Evolutionary conservation across 2,888 invertebrate genomes (phyloP), one percentile per base, ranked within the genome.

Genomic region (Eristalis intricaria): DNA sequence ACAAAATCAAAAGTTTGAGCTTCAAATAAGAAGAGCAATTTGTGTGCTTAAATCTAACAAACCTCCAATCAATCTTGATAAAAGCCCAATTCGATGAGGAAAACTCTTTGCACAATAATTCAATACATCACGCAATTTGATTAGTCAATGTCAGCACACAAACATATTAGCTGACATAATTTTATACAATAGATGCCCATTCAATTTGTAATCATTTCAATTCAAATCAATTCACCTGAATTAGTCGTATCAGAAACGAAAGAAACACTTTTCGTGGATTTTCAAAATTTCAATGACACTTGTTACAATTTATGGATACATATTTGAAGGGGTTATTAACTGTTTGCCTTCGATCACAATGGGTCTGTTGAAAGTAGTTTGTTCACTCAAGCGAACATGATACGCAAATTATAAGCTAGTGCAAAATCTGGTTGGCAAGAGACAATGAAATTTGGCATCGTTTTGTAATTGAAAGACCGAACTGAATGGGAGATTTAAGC

Each of bases 281-380:
- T 50, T 8, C 29, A 73, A 40, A 29, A 5, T 38, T 29, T 73
- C 73, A 73, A 73, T 73, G 73, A 63, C 63, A 63, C 61, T 61
- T 63, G 50, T 73, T 73, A 63, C 73, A 19, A 63, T 63, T 43
- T 63, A 22, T 63, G 29, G 29, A 63, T 73, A 73, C 73, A 43
- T 63, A 43, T 63, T 61, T 19, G 63, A 73, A 29, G 63, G 63
- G 63, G 63, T 64, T 73, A 43, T 73, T 63, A 50, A 61, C 61
- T 43, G 43, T 22, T 64, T 32, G 35, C 63, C 63, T 73, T 73
- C 73, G 19, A 73, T 43, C 38, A 32, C 50, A 73, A 73, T 73
- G 63, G 73, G 60, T n/a, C 58, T 63, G 22, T 32, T 73, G 63
- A 26, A 73, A 63, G 26, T 58, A 29, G 7, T 26, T 43, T 50